Evolutionary conservation across 2,888 invertebrate genomes (phyloP).

Genomic region (Boloria selene): DNA sequence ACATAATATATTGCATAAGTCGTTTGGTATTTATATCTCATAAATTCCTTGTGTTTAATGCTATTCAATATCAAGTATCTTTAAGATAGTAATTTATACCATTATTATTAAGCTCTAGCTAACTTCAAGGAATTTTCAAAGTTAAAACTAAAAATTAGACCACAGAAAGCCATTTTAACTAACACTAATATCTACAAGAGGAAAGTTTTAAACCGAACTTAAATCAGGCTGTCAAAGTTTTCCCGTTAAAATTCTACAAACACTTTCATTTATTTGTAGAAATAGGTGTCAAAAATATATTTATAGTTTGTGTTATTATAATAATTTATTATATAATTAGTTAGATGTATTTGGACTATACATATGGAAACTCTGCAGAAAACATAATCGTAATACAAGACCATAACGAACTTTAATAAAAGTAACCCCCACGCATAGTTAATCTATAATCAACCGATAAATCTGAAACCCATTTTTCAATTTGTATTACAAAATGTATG

Average conservation of each 20-base stretch:
- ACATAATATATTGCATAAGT: background rate
- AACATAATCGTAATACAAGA: background rate
- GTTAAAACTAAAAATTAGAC: conserved; percentile 4
- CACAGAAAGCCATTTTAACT: conserved; percentile 10
- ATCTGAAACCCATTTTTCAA: conserved; percentile 21
- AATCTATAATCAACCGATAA: conserved; percentile 11
- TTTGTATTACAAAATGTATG: conserved; percentile 26
- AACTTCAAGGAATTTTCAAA: background rate
- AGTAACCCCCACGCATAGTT: background rate
- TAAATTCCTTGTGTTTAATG: no score
- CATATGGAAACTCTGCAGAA: no score
- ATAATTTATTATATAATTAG: background rate
- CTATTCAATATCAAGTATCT: no score
- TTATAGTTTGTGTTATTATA: background rate
- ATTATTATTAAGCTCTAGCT: background rate
- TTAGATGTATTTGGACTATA: no score
- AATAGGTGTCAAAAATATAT: background rate
- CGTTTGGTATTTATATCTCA: no score
- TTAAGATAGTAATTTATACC: background rate
- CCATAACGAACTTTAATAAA: background rate
- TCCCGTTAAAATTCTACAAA: conserved; percentile 28
- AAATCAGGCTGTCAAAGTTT: conserved; percentile 35
- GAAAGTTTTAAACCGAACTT: conserved; percentile 24
- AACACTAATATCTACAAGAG: conserved; percentile 19
- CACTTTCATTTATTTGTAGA: conserved; percentile 18